Evolutionary conservation across 2,113 vertebrate species (phyloP).

Genomic region (Albula glossodonta): DNA sequence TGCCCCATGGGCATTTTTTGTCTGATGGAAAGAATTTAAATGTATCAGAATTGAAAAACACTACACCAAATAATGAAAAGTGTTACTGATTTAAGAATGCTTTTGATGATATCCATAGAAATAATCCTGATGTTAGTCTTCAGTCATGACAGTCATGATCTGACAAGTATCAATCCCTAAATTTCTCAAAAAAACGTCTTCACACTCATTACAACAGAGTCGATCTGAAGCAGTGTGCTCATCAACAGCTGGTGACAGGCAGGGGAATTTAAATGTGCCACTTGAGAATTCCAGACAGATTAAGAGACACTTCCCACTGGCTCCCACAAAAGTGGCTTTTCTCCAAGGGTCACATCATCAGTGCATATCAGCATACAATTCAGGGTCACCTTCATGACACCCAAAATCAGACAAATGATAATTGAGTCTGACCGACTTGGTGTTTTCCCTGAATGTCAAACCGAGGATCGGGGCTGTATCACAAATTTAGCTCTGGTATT

Average conservation of each 20-base stretch:
- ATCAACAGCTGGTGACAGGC: neutral
- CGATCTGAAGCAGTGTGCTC: neutral
- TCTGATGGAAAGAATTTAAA: too few species aligned
- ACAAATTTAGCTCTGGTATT: conserved; percentile 17
- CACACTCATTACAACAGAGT: neutral
- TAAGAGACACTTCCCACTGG: neutral
- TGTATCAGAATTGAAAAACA: too few species aligned
- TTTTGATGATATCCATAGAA: too few species aligned
- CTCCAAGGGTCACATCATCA: neutral
- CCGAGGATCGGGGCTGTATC: neutral
- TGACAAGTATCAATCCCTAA: neutral
- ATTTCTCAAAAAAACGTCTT: neutral
- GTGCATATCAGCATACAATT: neutral
- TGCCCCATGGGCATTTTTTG: too few species aligned
- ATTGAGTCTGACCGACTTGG: neutral
- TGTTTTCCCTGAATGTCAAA: neutral
- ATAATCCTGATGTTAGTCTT: too few species aligned
- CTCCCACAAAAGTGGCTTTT: neutral
- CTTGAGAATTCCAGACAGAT: conserved; percentile 7
- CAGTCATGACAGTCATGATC: neutral
- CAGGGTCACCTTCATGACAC: neutral
- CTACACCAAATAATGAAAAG: too few species aligned
- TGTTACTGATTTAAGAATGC: too few species aligned
- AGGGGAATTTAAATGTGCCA: neutral
- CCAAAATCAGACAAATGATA: neutral